Conservation (phyloP, 2,797 vertebrate genomes). For the Myotis vivesi region DNA sequence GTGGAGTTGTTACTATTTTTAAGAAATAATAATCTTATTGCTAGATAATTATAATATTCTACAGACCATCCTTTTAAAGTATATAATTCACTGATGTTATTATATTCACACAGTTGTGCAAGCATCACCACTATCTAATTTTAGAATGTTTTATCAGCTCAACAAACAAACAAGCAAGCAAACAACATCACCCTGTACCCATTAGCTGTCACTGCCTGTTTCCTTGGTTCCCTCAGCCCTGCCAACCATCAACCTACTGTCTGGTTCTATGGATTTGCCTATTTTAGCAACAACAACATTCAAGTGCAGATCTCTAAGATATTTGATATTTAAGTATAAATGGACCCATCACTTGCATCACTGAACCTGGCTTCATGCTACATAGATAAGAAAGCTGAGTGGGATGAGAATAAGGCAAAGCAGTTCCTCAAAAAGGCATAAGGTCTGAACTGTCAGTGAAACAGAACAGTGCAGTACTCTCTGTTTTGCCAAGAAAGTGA, state of each 20-base stretch:
- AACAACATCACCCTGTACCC: background rate
- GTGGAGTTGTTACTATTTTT: background rate
- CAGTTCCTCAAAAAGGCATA: constrained; percentile 39
- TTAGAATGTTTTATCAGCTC: background rate
- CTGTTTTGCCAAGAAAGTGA: constrained; percentile 1
- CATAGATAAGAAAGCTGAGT: constrained; percentile 15
- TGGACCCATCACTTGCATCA: background rate
- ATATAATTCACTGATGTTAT: background rate
- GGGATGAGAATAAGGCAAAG: constrained; percentile 29
- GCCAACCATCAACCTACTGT: background rate
- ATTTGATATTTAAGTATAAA: constrained; percentile 26
- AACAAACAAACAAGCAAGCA: background rate
- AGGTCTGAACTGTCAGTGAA: background rate
- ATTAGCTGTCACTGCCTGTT: background rate
- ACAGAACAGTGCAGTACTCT: background rate
- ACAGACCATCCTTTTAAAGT: background rate
- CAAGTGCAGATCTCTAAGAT: background rate
- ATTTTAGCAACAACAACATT: background rate
- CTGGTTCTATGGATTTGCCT: background rate
- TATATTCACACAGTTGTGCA: background rate
- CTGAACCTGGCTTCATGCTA: constrained; percentile 2
- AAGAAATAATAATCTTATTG: background rate
- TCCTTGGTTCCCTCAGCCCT: background rate
- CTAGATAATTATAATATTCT: background rate
- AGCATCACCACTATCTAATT: background rate